Evolutionary conservation across 1,140 invertebrate genomes (phyloP), one percentile per base, ranked within the genome.

Genomic region (Megalonaias nervosa): DNA sequence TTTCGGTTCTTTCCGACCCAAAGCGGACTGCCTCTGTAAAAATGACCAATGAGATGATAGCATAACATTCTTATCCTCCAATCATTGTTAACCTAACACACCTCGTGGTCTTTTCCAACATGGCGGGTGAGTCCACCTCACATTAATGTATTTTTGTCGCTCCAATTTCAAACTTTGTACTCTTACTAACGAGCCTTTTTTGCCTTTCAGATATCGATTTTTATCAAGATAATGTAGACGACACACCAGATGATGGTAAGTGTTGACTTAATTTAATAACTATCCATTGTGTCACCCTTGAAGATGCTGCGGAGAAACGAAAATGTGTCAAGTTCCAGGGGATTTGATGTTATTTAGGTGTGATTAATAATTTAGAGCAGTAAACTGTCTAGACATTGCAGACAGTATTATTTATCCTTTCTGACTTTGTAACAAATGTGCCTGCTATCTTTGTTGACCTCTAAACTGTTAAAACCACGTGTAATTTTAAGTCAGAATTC

Each of bases 121-220:
- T 90, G 89, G 89, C 89, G 89, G 89, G 89, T 90, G 87, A 89
- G 89, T 86, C 84, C 84, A 86, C 84, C 85, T 88, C 86, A 87
- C 84, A 86, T 88, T 84, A 83, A 79, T 83, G 82, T 82, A 82
- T 76, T 85, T 87, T 88, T 83, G 86, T 86, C 78, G 74, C 80
- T 79, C 82, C 80, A 82, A 81, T 88, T 87, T 83, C 59, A 82
- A 83, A 74, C 83, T 83, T 85, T 84, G 78, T 80, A 81, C 79
- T 79, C 80, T 84, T 71, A 81, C 79, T 81, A 75, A 75, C 67
- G 71, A 77, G 79, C 73, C 82, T 82, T 75, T 70, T 80, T 82
- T 86, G 69, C 80, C 68, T 90, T 90, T 84, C 86, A 90, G 89
- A 90, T 87, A 89, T 90, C 72, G 86, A 89, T 78, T 84, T 89